These are phyloP conservation scores for Dreissena polymorpha DNA, from an alignment of 1,140 invertebrate species.

Conservation along the genomic window DNA sequence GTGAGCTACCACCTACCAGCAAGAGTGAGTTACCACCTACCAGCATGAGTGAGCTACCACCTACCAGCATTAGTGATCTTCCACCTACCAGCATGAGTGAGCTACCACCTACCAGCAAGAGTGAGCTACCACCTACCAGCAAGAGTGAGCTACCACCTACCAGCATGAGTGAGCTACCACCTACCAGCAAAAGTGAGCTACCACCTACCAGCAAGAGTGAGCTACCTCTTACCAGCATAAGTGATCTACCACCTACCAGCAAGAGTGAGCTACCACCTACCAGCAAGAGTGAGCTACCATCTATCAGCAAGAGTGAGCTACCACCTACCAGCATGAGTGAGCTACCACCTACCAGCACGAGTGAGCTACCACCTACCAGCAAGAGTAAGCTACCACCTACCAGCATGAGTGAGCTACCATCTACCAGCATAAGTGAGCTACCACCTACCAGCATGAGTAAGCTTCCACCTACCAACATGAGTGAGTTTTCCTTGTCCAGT, in stretches of 20 bases:
- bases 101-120: conserved; percentile 92
- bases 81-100: conserved; percentile 92
- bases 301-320: too few species aligned
- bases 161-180: conserved; percentile 91
- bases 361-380: too few species aligned
- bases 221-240: too few species aligned
- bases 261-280: conserved; percentile 90
- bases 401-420: not conserved
- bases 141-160: conserved; percentile 90
- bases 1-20: conserved; percentile 88
- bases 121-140: conserved; percentile 88
- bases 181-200: conserved; percentile 95
- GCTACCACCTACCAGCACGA: conserved; percentile 93
- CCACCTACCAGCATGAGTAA: not conserved
- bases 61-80: too few species aligned
- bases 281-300: conserved; percentile 95
- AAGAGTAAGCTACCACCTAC: not conserved
- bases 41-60: conserved; percentile 95
- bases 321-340: conserved; percentile 92
- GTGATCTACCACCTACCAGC: conserved; percentile 89
- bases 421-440: not conserved
- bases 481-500: conserved; percentile 90
- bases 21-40: conserved; percentile 90
- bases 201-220: conserved; percentile 92
- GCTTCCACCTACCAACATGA: conserved; percentile 91